These are phyloP conservation scores for Sminthurides bifidus DNA, from an alignment of 1,140 invertebrate species.

Conservation along the genomic window DNA sequence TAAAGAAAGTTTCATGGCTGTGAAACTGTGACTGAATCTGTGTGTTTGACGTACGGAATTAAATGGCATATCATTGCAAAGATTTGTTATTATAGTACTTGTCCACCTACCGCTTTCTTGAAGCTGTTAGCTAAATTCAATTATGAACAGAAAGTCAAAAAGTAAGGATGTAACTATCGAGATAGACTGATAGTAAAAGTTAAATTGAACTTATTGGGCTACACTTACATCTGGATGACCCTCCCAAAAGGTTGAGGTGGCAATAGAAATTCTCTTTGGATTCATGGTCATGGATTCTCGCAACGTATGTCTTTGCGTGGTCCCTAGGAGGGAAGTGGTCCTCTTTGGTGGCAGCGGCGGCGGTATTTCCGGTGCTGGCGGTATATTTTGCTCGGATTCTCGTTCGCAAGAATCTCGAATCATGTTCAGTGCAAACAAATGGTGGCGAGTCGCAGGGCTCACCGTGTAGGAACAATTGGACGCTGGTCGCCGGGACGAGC, in stretches of 20 bases:
- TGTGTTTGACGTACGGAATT: too few species aligned
- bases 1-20: too few species aligned
- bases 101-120: too few species aligned
- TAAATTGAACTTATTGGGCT: background rate
- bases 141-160: too few species aligned
- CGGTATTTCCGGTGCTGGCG: slow-evolving; percentile 8
- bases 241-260: slow-evolving; percentile 27
- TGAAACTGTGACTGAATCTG: too few species aligned
- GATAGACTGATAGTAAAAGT: too few species aligned
- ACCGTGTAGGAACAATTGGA: slow-evolving; percentile 3
- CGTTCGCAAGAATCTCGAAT: background rate
- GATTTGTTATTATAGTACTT: too few species aligned
- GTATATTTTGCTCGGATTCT: slow-evolving; percentile 6
- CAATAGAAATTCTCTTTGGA: slow-evolving; percentile 27
- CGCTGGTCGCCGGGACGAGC: background rate
- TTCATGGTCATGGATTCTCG: slow-evolving; percentile 14
- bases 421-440: too few species aligned
- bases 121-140: too few species aligned
- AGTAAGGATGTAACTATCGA: too few species aligned
- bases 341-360: slow-evolving; percentile 20
- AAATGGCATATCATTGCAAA: too few species aligned
- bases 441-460: slow-evolving; percentile 1
- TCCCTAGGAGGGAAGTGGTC: slow-evolving; percentile 14
- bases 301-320: slow-evolving; percentile 2
- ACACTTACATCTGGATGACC: slow-evolving; percentile 24